phyloP scores from a whole-genome alignment of 2,797 vertebrate species.

The Girardinus metallicus region DNA sequence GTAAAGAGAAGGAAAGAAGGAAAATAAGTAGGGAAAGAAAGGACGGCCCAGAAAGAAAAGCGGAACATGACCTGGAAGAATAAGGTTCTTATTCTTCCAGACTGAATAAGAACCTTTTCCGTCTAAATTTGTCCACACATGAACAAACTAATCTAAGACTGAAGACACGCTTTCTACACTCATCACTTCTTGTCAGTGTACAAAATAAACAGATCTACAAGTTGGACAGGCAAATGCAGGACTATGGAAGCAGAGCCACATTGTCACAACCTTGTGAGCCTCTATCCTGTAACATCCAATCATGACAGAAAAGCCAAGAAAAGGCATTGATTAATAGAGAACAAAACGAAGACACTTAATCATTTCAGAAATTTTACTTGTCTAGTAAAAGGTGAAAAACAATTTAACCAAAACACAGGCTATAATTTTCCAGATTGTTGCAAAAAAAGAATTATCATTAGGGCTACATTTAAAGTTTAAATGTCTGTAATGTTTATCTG shows the following conservation, averaged over 20 bases:
- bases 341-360: neutral
- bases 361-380: neutral
- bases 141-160: neutral
- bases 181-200: neutral
- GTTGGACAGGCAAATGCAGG: neutral
- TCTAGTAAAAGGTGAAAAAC: neutral
- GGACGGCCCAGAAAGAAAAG: neutral
- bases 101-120: neutral
- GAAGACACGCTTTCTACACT: neutral
- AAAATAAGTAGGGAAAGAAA: neutral
- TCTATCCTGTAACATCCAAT: neutral
- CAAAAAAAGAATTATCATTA: slow-evolving; percentile 9
- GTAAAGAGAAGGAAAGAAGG: neutral
- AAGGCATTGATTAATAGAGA: neutral
- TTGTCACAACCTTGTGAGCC: neutral
- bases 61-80: too few species aligned
- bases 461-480: slow-evolving; percentile 12
- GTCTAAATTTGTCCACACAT: neutral
- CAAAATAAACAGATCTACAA: neutral
- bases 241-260: neutral
- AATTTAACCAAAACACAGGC: neutral
- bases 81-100: too few species aligned
- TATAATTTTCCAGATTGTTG: slow-evolving; percentile 8
- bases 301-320: slow-evolving; percentile 1
- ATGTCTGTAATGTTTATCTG: slow-evolving; percentile 14